Evolutionary conservation across 2,888 invertebrate genomes (phyloP).

Genomic region (Calameuta pallipes): DNA sequence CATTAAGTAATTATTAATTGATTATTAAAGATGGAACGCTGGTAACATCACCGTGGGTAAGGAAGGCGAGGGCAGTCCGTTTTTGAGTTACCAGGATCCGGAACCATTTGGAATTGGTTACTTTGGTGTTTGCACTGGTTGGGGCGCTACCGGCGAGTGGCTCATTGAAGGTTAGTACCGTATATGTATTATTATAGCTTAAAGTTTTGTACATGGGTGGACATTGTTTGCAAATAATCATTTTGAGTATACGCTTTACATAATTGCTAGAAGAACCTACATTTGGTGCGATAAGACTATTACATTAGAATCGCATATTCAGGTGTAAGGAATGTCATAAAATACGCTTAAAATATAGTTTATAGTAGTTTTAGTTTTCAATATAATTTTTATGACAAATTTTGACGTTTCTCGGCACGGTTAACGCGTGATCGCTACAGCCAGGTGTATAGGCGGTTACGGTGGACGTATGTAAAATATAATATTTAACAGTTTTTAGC

Average conservation of each 20-base stretch:
- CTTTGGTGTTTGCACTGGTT: slow-evolving; percentile 87
- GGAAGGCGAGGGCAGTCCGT: slow-evolving; percentile 78
- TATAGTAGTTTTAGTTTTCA: background rate
- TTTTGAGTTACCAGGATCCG: slow-evolving; percentile 79
- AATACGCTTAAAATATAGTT: background rate
- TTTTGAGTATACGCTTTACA: background rate
- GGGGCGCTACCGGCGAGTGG: slow-evolving; percentile 88
- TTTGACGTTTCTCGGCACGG: background rate
- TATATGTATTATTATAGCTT: slow-evolving; percentile 6
- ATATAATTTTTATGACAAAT: background rate
- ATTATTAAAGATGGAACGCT: slow-evolving; percentile 45
- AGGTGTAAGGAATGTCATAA: background rate
- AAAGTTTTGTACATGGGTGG: too few relatives aligned
- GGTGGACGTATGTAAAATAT: slow-evolving; percentile 60
- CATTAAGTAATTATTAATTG: background rate
- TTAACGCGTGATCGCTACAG: slow-evolving; percentile 37
- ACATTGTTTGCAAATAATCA: background rate
- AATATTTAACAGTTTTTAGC: background rate
- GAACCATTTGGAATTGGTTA: slow-evolving; percentile 78
- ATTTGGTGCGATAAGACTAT: background rate
- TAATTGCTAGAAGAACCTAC: background rate
- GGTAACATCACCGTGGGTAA: slow-evolving; percentile 74
- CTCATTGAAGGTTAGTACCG: slow-evolving; percentile 76
- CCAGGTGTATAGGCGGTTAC: slow-evolving; percentile 56
- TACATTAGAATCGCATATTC: background rate